Base-by-base conservation (phyloP, 2,888 invertebrate genomes). In the Epinotia ramella region DNA sequence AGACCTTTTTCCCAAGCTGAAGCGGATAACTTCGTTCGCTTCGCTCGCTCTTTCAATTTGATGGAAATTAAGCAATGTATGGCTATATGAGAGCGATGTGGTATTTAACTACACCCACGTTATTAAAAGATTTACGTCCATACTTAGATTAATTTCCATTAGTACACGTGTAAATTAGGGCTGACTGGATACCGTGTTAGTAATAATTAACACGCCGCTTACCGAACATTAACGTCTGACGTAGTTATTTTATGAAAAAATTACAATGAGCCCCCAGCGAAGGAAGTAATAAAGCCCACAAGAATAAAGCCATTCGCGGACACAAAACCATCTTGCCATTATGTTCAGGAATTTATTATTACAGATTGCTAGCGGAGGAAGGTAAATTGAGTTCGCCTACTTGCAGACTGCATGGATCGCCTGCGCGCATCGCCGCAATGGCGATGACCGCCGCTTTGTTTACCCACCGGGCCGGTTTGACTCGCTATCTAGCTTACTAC, bases 361-460 rank as follows among this genome's bases (percentile, higher is more conserved):
- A 62, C 56, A 76, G 71, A 76, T 76, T 66, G 65, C 56, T 72
- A 70, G 75, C 65, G 65, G 70, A 70, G 70, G 75, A 70, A 70
- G 65, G 59, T 68, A 62, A 65, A 75, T 75, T 71, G 65, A 65
- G 75, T 70, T 75, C 75, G 64, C 70, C 75, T 75, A 75, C 64
- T 69, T 64, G 64, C 74, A 57, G 62, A 73, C 67, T 69, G 76
- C 66, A 72, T 46, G 71, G 66, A 73, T 81, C 80, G 66, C 75
- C 79, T 73, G 78, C 80, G 78, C 79, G 80, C 75, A 79, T 73
- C 79, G 80, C 78, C 78, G 80, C 81, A 80, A 83, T 84, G 88
- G 80, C 91, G 88, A 88, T 91, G 91, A 91, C 90, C 91, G 86
- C 83, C 77, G 81, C 86, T 86, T 87, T 91, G 89, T 91, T 90